Percentiles rank a stretch among this genome's conserved stretches.
These are phyloP conservation scores for Syncerus caffer DNA, from an alignment of 2,797 vertebrate genomes.

Conservation along the genomic window DNA sequence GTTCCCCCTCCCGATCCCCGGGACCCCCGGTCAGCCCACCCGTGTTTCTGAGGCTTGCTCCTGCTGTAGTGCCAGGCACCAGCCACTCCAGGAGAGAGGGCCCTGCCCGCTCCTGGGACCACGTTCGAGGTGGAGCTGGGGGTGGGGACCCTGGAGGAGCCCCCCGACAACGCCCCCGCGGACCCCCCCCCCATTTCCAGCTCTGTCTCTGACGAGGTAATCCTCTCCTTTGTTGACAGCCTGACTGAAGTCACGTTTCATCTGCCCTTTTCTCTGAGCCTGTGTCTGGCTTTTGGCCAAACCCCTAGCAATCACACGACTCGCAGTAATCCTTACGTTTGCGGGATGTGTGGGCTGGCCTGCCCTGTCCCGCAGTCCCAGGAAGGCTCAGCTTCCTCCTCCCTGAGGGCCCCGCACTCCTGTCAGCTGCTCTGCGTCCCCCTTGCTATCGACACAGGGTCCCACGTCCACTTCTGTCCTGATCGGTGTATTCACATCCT, in stretches of 20 bases:
- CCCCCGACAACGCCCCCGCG: rapidly evolving
- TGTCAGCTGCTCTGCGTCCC: background rate
- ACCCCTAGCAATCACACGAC: slow-evolving; percentile 18
- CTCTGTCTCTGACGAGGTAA: background rate
- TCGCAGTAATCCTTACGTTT: background rate
- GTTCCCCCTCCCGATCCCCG: background rate
- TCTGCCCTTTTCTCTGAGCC: slow-evolving; percentile 35
- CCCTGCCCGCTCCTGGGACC: background rate
- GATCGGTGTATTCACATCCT: rapidly evolving
- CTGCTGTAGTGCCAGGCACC: background rate
- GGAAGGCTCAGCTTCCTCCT: background rate
- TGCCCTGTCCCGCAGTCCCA: background rate
- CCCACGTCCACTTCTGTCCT: rapidly evolving
- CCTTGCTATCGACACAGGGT: background rate
- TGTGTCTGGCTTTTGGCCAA: slow-evolving; percentile 57
- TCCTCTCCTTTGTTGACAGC: background rate
- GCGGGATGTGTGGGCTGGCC: background rate
- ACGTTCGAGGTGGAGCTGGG: rapidly evolving
- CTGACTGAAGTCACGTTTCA: background rate
- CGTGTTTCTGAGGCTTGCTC: background rate
- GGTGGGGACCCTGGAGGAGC: background rate
- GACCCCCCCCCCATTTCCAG: rapidly evolving
- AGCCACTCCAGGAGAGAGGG: background rate
- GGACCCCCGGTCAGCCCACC: background rate
- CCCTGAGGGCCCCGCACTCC: background rate